These are phyloP conservation scores for Tiphia femorata DNA, from an alignment of 2,888 invertebrate species.

Conservation along the genomic window DNA sequence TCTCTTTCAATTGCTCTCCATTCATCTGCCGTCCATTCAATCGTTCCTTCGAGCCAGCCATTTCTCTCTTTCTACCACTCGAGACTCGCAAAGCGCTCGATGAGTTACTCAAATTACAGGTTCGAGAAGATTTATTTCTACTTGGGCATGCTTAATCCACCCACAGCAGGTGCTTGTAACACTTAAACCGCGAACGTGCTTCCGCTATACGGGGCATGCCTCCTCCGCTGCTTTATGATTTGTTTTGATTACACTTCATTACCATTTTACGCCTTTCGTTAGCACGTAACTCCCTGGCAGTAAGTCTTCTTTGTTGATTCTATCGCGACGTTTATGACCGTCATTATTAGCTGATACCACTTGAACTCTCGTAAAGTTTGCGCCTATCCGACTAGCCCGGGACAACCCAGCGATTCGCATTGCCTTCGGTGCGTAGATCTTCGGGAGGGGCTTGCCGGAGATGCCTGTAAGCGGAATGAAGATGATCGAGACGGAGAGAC, in stretches of 20 bases:
- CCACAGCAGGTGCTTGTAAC: conserved; percentile 25
- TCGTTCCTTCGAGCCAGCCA: no score
- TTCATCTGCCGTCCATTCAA: no score
- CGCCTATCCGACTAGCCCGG: conserved; percentile 51
- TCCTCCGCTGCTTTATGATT: conserved; percentile 60
- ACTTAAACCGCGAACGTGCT: background rate
- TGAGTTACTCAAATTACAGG: background rate
- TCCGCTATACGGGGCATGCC: background rate
- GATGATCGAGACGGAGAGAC: conserved; percentile 54
- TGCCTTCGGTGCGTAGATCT: no score
- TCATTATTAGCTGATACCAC: conserved; percentile 67
- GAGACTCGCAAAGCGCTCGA: background rate
- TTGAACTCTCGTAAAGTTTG: conserved; percentile 64
- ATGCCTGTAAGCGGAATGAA: no score
- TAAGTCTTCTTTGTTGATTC: conserved; percentile 66
- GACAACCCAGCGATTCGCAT: no score
- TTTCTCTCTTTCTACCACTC: no score
- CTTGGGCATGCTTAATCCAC: background rate
- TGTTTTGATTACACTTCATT: conserved; percentile 68
- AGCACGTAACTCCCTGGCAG: conserved; percentile 60
- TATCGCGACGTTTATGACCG: conserved; percentile 68
- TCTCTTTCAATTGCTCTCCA: no score
- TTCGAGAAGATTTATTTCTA: background rate
- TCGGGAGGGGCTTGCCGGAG: no score
- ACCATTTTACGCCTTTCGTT: conserved; percentile 63